phyloP scores from a whole-genome alignment of 1,140 invertebrate species.

The Drosophila subpulchrella region DNA sequence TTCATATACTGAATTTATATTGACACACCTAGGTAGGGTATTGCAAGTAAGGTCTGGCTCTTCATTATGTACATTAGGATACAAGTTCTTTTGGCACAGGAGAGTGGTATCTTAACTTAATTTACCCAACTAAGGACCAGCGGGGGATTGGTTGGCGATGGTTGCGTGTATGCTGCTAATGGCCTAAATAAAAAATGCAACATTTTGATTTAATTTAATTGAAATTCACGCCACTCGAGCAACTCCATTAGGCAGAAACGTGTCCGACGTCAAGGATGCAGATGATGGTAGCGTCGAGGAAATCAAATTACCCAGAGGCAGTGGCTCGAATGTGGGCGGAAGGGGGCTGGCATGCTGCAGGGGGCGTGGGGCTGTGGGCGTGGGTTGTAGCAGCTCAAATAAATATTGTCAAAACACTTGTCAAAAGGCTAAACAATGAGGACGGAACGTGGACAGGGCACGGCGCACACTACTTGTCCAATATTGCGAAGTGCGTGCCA shows the following conservation, averaged over 20 bases:
- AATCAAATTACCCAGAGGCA: constrained; percentile 70
- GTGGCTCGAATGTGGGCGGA: constrained; percentile 13
- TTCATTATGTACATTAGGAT: constrained; percentile 77
- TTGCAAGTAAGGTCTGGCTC: constrained; percentile 54
- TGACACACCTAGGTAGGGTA: background rate
- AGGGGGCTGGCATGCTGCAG: background rate
- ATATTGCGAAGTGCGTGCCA: constrained; percentile 47
- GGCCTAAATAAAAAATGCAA: constrained; percentile 82
- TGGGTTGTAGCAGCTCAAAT: constrained; percentile 56
- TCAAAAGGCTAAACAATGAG: constrained; percentile 79
- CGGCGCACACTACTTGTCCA: constrained; percentile 5
- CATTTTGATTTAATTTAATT: constrained; percentile 83
- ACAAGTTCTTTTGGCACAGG: constrained; percentile 22
- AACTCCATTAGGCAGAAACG: constrained; percentile 83
- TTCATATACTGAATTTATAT: background rate
- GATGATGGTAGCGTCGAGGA: constrained; percentile 57
- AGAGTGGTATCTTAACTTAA: constrained; percentile 62
- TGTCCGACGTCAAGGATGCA: constrained; percentile 68
- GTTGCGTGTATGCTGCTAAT: constrained; percentile 62
- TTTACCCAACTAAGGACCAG: constrained; percentile 59
- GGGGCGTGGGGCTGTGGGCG: background rate
- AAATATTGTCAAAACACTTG: constrained; percentile 83
- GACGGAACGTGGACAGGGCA: constrained; percentile 12
- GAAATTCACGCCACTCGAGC: constrained; percentile 82
- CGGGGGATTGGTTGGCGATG: background rate